phyloP scores from a whole-genome alignment of 2,113 vertebrate genomes.

The Propithecus coquereli region DNA sequence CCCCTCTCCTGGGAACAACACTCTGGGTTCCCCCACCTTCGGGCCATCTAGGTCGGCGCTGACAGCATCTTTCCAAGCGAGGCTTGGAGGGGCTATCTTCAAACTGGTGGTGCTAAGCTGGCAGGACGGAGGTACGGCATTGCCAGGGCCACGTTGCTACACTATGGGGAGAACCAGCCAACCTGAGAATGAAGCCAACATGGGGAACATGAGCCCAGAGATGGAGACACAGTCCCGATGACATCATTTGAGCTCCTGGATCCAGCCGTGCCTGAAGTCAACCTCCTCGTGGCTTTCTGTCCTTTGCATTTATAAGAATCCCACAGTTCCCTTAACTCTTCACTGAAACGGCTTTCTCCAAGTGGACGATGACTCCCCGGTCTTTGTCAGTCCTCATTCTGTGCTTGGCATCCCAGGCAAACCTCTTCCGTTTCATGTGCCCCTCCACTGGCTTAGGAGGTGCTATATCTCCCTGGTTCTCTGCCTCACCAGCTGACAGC shows the following conservation, averaged over 20 bases:
- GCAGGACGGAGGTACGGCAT: accelerated
- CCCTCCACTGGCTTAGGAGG: background rate
- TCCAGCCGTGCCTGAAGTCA: background rate
- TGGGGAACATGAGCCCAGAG: background rate
- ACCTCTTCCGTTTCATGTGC: background rate
- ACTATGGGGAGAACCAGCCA: background rate
- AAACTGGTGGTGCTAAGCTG: background rate
- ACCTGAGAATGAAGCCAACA: background rate
- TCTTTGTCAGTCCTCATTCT: background rate
- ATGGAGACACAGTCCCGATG: background rate
- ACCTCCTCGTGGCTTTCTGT: background rate
- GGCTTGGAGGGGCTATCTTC: background rate
- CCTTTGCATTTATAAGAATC: background rate
- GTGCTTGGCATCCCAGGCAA: background rate
- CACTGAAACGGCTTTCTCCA: background rate
- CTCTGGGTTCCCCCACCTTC: background rate
- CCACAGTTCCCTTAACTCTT: background rate
- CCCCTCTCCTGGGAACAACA: background rate
- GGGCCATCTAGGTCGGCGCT: too few species aligned
- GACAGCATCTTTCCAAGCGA: background rate
- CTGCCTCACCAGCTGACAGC: accelerated
- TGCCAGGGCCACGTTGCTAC: background rate
- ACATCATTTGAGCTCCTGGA: background rate
- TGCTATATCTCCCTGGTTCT: background rate
- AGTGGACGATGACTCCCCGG: background rate